Base-by-base conservation (phyloP, 2,113 vertebrate species). In the Jaculus jaculus region DNA sequence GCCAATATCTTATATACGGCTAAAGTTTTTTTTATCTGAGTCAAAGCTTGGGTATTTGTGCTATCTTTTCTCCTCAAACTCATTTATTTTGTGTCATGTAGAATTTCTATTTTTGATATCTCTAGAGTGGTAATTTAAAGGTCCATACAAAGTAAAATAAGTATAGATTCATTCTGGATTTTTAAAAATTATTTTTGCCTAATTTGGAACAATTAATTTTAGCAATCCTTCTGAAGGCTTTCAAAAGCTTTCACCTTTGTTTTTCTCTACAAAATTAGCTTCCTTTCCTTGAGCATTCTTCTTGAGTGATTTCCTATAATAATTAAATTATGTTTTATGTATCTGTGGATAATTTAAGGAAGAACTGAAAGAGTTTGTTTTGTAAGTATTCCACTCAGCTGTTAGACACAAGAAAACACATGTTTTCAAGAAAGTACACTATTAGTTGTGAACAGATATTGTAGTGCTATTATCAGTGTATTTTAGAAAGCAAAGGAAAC, bases 121-220 rank as follows among this genome's bases (percentile, higher is more conserved):
- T 90, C 90, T 87, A 65, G 34, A 68, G 26, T 63, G 7, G 6
- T 85, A 88, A 90, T 91, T 81, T 26, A 78, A 5, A 37, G 18
- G 73, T 23, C 73, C 3, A 68, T n/a, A 3, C 11, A 78, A 75
- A 72, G 12, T 34, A 78, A 87, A 82, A 0, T 15, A 87, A 93
- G 32, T 65, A 9, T 1, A 77, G 26, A 87, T 61, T 77, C 30
- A 10, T 87, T 54, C 7, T 71, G 28, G 12, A n/a, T 87, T 89
- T 60, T 69, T 54, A 21, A 30, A 23, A 68, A 68, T 30, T 11
- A 84, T 81, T 93, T 89, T 94, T 60, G 47, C 16, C 71, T 86
- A 66, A 75, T 87, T 61, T 81, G 63, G 58, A 89, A 71, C 10
- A 87, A 73, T 85, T 93, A 54, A 26, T 61, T 96, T 91, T 72